Conservation (phyloP, 2,888 invertebrate genomes). For the Alitta virens region DNA sequence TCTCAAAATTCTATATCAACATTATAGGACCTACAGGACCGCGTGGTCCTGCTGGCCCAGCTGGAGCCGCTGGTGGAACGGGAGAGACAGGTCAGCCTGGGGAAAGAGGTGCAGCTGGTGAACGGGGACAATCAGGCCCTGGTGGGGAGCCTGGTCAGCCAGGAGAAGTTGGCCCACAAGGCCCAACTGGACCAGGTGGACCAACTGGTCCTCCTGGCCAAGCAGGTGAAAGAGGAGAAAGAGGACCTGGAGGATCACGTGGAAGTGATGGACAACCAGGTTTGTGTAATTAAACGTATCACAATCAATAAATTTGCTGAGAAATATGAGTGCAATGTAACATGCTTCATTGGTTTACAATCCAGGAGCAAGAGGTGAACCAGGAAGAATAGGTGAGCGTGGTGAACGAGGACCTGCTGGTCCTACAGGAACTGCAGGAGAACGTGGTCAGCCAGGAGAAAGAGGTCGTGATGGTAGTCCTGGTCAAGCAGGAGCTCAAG, state of each 20-base stretch:
- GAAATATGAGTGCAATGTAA: too few species aligned
- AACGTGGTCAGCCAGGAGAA: neutral
- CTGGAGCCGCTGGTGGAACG: slow-evolving; percentile 22
- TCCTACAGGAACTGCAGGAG: neutral
- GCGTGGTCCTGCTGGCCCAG: slow-evolving; percentile 17
- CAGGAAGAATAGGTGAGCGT: slow-evolving; percentile 2
- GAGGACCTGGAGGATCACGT: slow-evolving; percentile 15
- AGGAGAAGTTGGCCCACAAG: slow-evolving; percentile 17
- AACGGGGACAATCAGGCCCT: slow-evolving; percentile 15
- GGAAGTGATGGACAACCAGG: slow-evolving; percentile 17
- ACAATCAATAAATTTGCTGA: too few species aligned
- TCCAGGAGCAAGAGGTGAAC: slow-evolving; percentile 3
- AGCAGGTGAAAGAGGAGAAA: slow-evolving; percentile 59
- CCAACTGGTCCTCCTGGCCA: slow-evolving; percentile 33
- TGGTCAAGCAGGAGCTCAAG: slow-evolving; percentile 11
- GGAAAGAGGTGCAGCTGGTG: slow-evolving; percentile 6
- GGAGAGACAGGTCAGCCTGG: slow-evolving; percentile 1
- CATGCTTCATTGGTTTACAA: too few species aligned
- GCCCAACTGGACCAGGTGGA: slow-evolving; percentile 8
- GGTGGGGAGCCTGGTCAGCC: slow-evolving; percentile 14
- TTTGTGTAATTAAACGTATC: too few species aligned
- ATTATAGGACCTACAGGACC: too few species aligned
- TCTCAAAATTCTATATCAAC: too few species aligned
- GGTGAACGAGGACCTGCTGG: slow-evolving; percentile 11
- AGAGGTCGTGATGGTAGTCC: slow-evolving; percentile 3